Conservation (phyloP, 2,797 vertebrate genomes). For the Alca torda region DNA sequence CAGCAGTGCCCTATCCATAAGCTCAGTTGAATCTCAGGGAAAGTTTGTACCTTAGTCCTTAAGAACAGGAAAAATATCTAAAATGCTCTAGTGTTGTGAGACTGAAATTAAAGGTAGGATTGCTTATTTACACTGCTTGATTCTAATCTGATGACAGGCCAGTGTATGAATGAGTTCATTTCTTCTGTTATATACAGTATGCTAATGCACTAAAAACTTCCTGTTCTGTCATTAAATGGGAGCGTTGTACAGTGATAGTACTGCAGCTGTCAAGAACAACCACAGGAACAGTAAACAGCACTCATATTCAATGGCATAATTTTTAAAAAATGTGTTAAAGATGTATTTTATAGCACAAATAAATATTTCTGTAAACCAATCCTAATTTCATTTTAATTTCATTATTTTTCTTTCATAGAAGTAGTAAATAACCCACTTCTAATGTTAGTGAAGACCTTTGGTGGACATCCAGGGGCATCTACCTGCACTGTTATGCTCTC, state of each 20-base stretch:
- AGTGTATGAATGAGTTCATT: neutral
- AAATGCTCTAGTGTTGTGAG: neutral
- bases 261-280: neutral
- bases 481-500: neutral
- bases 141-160: neutral
- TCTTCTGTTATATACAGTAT: neutral
- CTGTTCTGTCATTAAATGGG: neutral
- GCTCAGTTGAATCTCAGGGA: neutral
- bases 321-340: neutral
- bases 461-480: neutral
- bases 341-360: neutral
- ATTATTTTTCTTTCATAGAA: conserved; percentile 11
- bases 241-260: neutral
- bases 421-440: conserved; percentile 53
- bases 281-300: neutral
- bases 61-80: neutral
- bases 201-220: neutral
- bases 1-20: neutral
- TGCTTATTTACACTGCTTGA: neutral
- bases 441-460: neutral
- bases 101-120: neutral
- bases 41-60: neutral
- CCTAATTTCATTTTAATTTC: neutral
- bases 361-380: neutral
- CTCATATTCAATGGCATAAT: neutral